Conservation (phyloP, 1,140 invertebrate species). For the Leptinotarsa defecta region DNA sequence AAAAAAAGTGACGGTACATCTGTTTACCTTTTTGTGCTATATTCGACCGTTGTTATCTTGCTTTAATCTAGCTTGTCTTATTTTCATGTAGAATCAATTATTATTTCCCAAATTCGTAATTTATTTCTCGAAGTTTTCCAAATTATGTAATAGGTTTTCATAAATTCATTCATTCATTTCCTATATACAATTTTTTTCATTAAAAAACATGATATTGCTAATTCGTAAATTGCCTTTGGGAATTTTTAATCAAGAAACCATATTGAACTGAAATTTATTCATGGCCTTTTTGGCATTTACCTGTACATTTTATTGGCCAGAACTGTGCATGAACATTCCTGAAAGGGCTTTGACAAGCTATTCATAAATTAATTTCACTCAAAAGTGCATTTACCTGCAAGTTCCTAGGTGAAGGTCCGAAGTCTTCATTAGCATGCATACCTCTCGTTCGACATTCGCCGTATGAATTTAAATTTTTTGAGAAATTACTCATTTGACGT, state of each 20-base stretch:
- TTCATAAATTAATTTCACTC: background rate
- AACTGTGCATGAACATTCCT: background rate
- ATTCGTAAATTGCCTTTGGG: background rate
- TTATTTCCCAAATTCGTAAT: too few relatives aligned
- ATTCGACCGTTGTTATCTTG: too few relatives aligned
- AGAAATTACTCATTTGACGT: background rate
- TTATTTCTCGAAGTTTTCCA: too few relatives aligned
- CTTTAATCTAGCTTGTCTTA: too few relatives aligned
- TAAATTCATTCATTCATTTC: background rate
- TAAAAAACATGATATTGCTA: background rate
- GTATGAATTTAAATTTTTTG: background rate
- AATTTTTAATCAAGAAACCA: background rate
- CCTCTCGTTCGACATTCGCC: background rate
- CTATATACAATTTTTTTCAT: background rate
- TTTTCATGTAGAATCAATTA: too few relatives aligned
- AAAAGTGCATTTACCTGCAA: slow-evolving; percentile 6
- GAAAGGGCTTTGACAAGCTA: background rate
- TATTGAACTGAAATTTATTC: too few relatives aligned
- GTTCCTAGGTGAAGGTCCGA: background rate
- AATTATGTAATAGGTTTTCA: too few relatives aligned
- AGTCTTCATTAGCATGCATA: background rate
- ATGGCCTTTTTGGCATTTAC: too few relatives aligned
- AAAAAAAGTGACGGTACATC: too few relatives aligned
- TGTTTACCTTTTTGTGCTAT: too few relatives aligned
- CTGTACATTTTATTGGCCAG: background rate